A percentile compares a stretch with the other conserved stretches of the same genome.
phyloP scores from a whole-genome alignment of 2,888 invertebrate genomes.

The Cantharis lateralis region DNA sequence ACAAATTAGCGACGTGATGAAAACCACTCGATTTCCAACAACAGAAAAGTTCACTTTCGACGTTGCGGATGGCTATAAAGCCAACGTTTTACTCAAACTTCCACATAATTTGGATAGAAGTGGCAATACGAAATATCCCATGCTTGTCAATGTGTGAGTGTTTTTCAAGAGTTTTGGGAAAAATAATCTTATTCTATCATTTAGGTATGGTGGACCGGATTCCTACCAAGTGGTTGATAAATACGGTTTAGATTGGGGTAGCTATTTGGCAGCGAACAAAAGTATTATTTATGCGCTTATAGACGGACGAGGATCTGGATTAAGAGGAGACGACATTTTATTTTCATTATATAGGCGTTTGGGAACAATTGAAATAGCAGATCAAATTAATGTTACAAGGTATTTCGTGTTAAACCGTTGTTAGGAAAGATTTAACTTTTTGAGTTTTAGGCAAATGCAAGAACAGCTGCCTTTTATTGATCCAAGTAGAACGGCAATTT shows the following conservation, averaged over 20 bases:
- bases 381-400: conserved; percentile 87
- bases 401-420: conserved; percentile 47
- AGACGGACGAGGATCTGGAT: conserved; percentile 88
- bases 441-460: conserved; percentile 64
- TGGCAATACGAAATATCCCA: conserved; percentile 74
- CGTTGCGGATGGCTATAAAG: conserved; percentile 68
- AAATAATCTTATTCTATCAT: conserved; percentile 27
- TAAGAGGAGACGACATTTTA: conserved; percentile 80
- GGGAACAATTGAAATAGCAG: conserved; percentile 88
- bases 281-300: conserved; percentile 87
- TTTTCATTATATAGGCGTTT: conserved; percentile 82
- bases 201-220: conserved; percentile 90
- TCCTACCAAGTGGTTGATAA: conserved; percentile 82
- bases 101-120: conserved; percentile 73
- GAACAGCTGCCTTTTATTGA: conserved; percentile 75
- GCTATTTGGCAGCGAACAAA: conserved; percentile 81
- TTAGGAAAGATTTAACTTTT: not conserved
- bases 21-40: conserved; percentile 61
- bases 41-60: conserved; percentile 66
- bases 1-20: conserved; percentile 58
- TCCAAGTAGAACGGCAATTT: conserved; percentile 81
- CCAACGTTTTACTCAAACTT: conserved; percentile 74
- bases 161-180: not conserved
- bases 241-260: conserved; percentile 86
- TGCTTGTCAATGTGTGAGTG: conserved; percentile 83